Percentiles rank a stretch among this genome's conserved stretches.
These are phyloP conservation scores for Plectus sambesii DNA, from an alignment of 1,140 invertebrate species.

Conservation along the genomic window DNA sequence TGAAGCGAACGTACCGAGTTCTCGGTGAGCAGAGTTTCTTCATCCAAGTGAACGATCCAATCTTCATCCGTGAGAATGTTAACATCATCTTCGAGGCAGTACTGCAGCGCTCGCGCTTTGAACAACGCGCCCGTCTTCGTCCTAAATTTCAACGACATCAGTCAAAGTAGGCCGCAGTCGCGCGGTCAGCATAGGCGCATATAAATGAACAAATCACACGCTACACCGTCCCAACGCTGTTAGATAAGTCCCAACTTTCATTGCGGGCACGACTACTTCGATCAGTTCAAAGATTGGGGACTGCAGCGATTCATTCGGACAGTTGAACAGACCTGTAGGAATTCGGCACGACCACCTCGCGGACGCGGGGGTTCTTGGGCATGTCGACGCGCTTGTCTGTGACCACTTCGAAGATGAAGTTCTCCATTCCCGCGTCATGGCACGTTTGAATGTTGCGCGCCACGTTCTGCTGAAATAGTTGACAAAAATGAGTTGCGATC, in stretches of 20 bases:
- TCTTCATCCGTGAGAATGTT: constrained; percentile 65
- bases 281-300: too few relatives aligned
- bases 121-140: constrained; percentile 82
- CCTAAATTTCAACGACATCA: constrained; percentile 33
- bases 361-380: constrained; percentile 54
- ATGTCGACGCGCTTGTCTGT: constrained; percentile 75
- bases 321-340: constrained; percentile 27
- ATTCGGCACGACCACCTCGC: constrained; percentile 39
- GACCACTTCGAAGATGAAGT: constrained; percentile 92
- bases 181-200: neutral
- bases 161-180: neutral
- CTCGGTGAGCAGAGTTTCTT: constrained; percentile 87
- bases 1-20: constrained; percentile 58
- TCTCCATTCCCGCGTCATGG: constrained; percentile 74
- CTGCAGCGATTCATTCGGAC: too few relatives aligned
- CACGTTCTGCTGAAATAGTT: constrained; percentile 69
- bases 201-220: constrained; percentile 14
- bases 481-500: too few relatives aligned
- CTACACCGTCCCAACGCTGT: too few relatives aligned
- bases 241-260: too few relatives aligned
- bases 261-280: too few relatives aligned
- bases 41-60: constrained; percentile 95
- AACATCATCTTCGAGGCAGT: constrained; percentile 76
- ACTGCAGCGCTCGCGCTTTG: constrained; percentile 87
- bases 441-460: constrained; percentile 75